Percentiles rank a stretch among this genome's conserved stretches.
phyloP scores from a whole-genome alignment of 1,140 invertebrate species.

The Drosophila sproati region DNA sequence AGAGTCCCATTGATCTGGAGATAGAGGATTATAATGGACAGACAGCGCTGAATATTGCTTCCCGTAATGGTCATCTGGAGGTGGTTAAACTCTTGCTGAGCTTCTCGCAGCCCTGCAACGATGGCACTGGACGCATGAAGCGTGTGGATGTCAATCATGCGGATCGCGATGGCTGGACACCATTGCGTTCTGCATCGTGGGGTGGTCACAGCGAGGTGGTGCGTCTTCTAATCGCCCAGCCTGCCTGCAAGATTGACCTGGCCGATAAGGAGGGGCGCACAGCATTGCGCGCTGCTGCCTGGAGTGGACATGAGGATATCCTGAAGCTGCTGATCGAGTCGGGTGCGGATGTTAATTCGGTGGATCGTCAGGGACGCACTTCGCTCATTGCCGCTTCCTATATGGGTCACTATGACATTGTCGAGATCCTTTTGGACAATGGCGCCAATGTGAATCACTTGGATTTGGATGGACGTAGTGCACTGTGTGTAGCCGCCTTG shows the following conservation, averaged over 20 bases:
- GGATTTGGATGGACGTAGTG: constrained; percentile 96
- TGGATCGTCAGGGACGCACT: constrained; percentile 94
- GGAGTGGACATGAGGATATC: constrained; percentile 93
- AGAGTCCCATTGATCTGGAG: constrained; percentile 87
- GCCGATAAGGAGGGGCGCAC: constrained; percentile 90
- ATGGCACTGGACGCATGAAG: constrained; percentile 85
- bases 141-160: constrained; percentile 93
- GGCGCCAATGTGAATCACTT: constrained; percentile 94
- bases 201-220: constrained; percentile 97
- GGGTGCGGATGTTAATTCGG: constrained; percentile 91
- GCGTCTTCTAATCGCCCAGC: constrained; percentile 90
- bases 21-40: constrained; percentile 91
- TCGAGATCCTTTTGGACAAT: constrained; percentile 92
- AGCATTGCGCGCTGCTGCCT: constrained; percentile 92
- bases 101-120: constrained; percentile 75
- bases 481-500: constrained; percentile 95
- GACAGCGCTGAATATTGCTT: constrained; percentile 93
- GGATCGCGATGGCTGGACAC: constrained; percentile 96
- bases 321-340: constrained; percentile 89
- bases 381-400: constrained; percentile 95
- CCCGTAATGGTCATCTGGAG: constrained; percentile 91
- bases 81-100: constrained; percentile 88
- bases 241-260: constrained; percentile 90
- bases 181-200: constrained; percentile 94
- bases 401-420: constrained; percentile 97